Evolutionary conservation across 2,888 invertebrate genomes (phyloP).

Genomic region (Sicus ferrugineus): DNA sequence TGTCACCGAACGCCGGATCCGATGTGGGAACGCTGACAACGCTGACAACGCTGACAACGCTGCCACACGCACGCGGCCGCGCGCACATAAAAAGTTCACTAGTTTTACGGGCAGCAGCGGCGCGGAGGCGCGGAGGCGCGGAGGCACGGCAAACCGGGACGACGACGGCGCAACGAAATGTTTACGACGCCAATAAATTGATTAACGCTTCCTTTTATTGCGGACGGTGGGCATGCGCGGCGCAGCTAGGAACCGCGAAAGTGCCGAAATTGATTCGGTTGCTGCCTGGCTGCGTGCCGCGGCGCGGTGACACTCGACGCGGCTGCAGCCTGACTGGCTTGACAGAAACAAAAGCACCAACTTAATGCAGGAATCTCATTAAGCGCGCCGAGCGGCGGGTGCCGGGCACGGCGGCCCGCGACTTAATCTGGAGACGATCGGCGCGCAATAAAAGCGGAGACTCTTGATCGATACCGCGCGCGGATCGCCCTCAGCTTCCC

Average conservation of each 20-base stretch:
- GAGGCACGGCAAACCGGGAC: neutral
- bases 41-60: neutral
- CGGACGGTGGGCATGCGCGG: neutral
- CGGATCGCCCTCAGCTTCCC: neutral
- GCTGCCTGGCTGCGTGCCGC: neutral
- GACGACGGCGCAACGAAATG: neutral
- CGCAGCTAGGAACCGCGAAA: neutral
- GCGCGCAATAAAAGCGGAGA: neutral
- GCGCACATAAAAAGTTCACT: neutral
- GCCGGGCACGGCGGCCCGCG: neutral
- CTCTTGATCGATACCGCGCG: conserved; percentile 19
- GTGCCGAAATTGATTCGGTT: neutral
- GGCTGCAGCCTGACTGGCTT: neutral
- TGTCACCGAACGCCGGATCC: neutral
- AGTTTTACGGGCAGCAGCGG: neutral
- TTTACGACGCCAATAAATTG: conserved; percentile 22
- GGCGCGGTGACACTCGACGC: neutral
- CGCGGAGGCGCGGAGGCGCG: neutral
- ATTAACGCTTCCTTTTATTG: conserved; percentile 15
- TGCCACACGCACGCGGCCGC: conserved; percentile 2
- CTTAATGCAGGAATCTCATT: conserved; percentile 20
- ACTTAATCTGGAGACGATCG: neutral
- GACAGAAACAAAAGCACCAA: neutral
- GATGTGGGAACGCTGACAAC: neutral
- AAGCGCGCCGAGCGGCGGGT: neutral